Percentiles rank a stretch among this genome's conserved stretches.
These are phyloP conservation scores for Whitmania pigra DNA, from an alignment of 1,140 invertebrate genomes.

Conservation along the genomic window DNA sequence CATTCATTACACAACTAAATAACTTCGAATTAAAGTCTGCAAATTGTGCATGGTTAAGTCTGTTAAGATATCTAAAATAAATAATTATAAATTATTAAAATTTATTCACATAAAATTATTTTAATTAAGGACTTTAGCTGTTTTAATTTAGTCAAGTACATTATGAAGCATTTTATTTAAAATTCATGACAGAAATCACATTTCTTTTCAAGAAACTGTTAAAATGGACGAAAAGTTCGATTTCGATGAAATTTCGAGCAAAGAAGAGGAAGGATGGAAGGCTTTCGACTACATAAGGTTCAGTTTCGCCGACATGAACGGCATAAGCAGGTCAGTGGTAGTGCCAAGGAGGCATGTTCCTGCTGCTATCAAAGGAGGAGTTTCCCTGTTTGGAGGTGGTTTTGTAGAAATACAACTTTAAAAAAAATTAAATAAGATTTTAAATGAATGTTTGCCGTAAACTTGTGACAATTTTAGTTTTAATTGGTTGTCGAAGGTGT, in stretches of 20 bases:
- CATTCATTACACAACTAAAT: no score
- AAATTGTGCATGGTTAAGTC: no score
- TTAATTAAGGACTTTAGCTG: no score
- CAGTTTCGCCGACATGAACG: slow-evolving; percentile 20
- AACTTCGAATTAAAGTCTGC: no score
- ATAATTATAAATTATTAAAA: no score
- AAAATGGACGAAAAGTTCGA: not conserved
- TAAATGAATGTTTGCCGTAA: not conserved
- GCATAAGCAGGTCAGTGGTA: not conserved
- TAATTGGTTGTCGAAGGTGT: not conserved
- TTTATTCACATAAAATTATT: no score
- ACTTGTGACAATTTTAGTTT: not conserved
- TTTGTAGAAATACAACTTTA: not conserved
- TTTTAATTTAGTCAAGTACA: no score
- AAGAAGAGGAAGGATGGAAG: not conserved
- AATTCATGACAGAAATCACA: no score
- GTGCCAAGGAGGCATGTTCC: slow-evolving; percentile 12
- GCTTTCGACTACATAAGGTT: slow-evolving; percentile 22
- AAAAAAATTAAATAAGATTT: not conserved
- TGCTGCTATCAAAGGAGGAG: slow-evolving; percentile 9
- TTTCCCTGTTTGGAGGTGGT: slow-evolving; percentile 9
- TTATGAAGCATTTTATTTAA: no score
- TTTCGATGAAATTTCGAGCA: not conserved
- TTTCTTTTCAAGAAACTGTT: no score
- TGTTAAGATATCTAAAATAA: no score